Evolutionary conservation across 2,888 invertebrate genomes (phyloP).

Genomic region (Meandrusa payeni): DNA sequence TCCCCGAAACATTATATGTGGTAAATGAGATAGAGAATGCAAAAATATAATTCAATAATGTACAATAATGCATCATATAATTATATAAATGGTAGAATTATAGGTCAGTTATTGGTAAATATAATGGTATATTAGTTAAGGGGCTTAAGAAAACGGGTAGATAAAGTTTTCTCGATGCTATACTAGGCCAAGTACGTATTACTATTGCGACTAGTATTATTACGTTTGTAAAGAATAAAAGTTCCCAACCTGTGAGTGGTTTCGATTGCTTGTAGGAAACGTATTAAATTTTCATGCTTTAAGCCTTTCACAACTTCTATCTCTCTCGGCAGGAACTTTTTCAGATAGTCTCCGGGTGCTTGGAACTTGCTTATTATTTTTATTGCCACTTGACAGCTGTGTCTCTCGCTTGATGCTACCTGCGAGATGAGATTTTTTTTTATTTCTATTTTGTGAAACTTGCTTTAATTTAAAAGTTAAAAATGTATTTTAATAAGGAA

Average conservation of each 20-base stretch:
- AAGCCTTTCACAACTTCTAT: conserved; percentile 91
- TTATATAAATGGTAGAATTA: too few species aligned
- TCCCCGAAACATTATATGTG: too few species aligned
- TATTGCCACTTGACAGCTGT: conserved; percentile 87
- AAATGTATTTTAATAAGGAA: too few species aligned
- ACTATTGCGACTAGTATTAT: neutral
- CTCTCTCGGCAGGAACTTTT: conserved; percentile 90
- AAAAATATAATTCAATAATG: too few species aligned
- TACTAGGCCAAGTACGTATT: conserved; percentile 2
- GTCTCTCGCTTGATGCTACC: conserved; percentile 87
- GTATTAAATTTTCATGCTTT: conserved; percentile 88
- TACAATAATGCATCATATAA: too few species aligned
- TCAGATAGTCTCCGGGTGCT: conserved; percentile 89
- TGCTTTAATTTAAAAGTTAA: too few species aligned
- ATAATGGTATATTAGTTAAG: too few species aligned
- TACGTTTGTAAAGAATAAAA: conserved; percentile 20
- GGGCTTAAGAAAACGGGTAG: too few species aligned
- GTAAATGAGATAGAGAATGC: too few species aligned
- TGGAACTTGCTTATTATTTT: conserved; percentile 92
- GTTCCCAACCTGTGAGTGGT: conserved; percentile 86
- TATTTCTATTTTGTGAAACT: too few species aligned
- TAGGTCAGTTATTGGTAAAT: too few species aligned
- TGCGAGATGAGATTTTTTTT: conserved; percentile 35
- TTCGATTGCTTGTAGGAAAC: conserved; percentile 91
- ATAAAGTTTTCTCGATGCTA: too few species aligned